Evolutionary conservation across 2,113 vertebrate genomes (phyloP), one percentile per base, ranked within the genome.

Genomic region (Noturus placidus): DNA sequence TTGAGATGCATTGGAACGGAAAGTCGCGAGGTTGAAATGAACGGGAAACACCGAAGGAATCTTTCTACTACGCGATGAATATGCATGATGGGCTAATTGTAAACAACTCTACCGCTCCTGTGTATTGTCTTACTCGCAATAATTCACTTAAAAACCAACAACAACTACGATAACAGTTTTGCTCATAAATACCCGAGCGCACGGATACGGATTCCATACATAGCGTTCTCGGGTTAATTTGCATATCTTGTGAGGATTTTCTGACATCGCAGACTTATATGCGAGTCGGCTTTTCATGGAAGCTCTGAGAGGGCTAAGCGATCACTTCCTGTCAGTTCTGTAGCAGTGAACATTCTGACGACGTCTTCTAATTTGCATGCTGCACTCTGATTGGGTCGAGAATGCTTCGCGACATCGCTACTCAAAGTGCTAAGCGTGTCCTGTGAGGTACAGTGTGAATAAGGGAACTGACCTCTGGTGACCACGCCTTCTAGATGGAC

Each of bases 401-500:
- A 15, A 2, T 50, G 74, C n/a, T 8, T 17, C 17, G 72, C 17
- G 74, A 77, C 25, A 22, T 79, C 77, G 20, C 78, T 4, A 57
- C n/a, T 4, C 1, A 6, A 42, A 6, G 42, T 38, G 33, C 33
- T 70, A 20, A 38, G 30, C 33, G 0, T 2, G 3, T 50, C 22
- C 22, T 27, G 11, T 5, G 1, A 27, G 22, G 72, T 22, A 76
- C 20, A 25, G 0, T 8, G 50, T 27, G 38, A 15, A 30, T 59
- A 10, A 10, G 27, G 42, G 27, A 83, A 3, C 46, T 83, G 61
- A 99, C 98, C 98, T 96, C 98, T 96, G 19, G 98, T 99, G 87
- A 99, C 98, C 0, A 99, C 97, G 27, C 98, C 98, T 93, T 99
- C 98, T 88, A 99, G 95, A 87, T 99, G 98, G 88, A 99, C 97